Evolutionary conservation across 2,113 vertebrate species (phyloP), one percentile per base, ranked within the genome.

Genomic region (Thunnus maccoyii): DNA sequence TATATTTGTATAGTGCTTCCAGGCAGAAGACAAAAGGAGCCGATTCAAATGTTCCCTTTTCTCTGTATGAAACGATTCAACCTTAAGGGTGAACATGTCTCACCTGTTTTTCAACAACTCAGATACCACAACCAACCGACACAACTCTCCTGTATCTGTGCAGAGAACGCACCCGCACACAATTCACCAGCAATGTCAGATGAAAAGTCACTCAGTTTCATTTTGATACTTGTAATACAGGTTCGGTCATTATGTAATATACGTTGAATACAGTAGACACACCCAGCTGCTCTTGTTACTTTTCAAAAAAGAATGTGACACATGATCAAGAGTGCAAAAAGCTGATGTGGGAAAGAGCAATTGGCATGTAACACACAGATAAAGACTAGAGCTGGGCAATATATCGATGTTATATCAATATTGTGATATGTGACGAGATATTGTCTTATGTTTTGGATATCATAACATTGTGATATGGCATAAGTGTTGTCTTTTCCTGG

Each of bases 21-120:
- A 3, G 14, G 1, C 14, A 8, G 64, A 15, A 25, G 1, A 10
- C 14, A 8, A 64, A 15, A 25, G 1, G 7, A n/a, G 46, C 12
- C 47, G 52, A 18, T 68, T 7, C 0, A 1, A 52, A 15, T 41
- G 47, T 20, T 27, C 1, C 7, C 9, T 81, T 66, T 8, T 30
- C 10, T 41, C 10, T 62, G 27, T 58, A 63, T 44, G 14, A 62
- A 52, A 12, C 0, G 2, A 20, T 8, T 20, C 4, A 27, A 5
- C 5, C 17, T 1, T 6, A 2, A 9, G 32, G 20, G 27, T 17
- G 15, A 89, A 80, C 66, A 25, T 2, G 80, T 76, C 51, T 65
- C 60, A 77, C 82, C 60, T 18, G 76, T 81, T 82, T 2, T 32
- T 15, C 75, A 52, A 36, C 14, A 75, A 7, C 14, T 66, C 32